Evolutionary conservation across 2,113 vertebrate species (phyloP).

Genomic region (Carettochelys insculpta): DNA sequence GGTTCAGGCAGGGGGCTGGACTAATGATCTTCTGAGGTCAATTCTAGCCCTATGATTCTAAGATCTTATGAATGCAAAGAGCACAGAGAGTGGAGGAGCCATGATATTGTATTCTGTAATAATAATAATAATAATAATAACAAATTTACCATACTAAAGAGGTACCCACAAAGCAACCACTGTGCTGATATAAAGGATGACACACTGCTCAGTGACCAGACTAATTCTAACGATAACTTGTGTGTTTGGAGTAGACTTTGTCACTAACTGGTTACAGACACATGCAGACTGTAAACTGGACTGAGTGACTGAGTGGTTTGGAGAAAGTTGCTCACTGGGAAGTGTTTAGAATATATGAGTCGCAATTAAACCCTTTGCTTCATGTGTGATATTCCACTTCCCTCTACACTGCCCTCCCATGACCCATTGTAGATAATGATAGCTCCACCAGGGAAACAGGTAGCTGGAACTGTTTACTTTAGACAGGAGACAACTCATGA

Average conservation of each 20-base stretch:
- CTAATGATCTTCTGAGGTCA: no score
- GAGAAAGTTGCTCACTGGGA: constrained; percentile 56
- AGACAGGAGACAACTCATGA: constrained; percentile 36
- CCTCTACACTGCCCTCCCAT: constrained; percentile 17
- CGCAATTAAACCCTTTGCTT: constrained; percentile 3
- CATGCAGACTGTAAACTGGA: constrained; percentile 35
- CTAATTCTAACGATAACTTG: constrained; percentile 21
- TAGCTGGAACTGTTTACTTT: constrained; percentile 53
- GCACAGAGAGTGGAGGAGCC: neutral
- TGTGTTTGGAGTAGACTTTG: constrained; percentile 57
- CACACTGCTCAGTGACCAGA: constrained; percentile 27
- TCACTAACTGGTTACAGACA: constrained; percentile 64
- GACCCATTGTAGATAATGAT: neutral
- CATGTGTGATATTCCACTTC: constrained; percentile 9
- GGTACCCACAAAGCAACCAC: constrained; percentile 49
- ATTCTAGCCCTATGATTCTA: no score
- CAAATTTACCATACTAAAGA: neutral
- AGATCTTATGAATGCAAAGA: no score
- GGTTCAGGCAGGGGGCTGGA: no score
- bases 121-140: constrained; percentile 12
- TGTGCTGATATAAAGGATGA: fast-evolving
- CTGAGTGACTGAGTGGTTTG: constrained; percentile 61
- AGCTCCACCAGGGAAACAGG: constrained; percentile 45
- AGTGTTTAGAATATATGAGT: constrained; percentile 28
- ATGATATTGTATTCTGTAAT: constrained; percentile 8